Evolutionary conservation across 2,113 vertebrate genomes (phyloP), one percentile per base, ranked within the genome.

Genomic region (Ginglymostoma cirratum): DNA sequence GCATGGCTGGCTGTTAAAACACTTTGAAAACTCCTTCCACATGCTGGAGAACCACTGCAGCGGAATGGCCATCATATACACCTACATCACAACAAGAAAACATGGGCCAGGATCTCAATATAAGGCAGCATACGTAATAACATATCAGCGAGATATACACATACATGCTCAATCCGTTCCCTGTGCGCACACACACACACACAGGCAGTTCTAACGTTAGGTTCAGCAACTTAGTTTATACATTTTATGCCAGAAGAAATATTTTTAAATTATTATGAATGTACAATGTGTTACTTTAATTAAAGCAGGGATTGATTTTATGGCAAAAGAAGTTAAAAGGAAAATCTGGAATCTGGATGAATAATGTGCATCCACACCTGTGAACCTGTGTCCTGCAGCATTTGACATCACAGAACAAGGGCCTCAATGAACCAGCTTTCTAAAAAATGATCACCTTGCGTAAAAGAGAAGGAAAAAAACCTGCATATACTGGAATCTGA

Each of bases 221-320:
- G 17, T 69, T 76, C 94, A 72, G 67, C 67, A 95, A 76, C 5
- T 52, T 69, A 94, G 69, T 94, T 72, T 45, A 76, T 52, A 52
- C 42, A 76, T 52, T 76, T 69, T 95, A 24, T 95, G 94, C 7
- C 23, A 69, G n/a, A 45, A 94, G 23, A 34, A 72, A 95, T 72
- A 72, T 76, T 70, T 72, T 34, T 5, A 45, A 95, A 95, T 72
- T 45, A 72, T 34, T 95, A 52, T 67, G 19, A 17, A 72, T 76
- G 24, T 95, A 48, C 19, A 48, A 72, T 95, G 48, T 95, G 76
- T 52, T 52, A 95, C 67, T 76, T 95, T 52, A 72, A 95, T 95
- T 72, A 95, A 95, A 48, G 52, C 38, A 70, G 93, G 34, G 23
- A 95, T 95, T 34, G 94, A 72, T 95, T 72, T 95, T 72, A 48